These are phyloP conservation scores for Hyla sarda DNA, from an alignment of 2,113 vertebrate genomes.

Conservation along the genomic window DNA sequence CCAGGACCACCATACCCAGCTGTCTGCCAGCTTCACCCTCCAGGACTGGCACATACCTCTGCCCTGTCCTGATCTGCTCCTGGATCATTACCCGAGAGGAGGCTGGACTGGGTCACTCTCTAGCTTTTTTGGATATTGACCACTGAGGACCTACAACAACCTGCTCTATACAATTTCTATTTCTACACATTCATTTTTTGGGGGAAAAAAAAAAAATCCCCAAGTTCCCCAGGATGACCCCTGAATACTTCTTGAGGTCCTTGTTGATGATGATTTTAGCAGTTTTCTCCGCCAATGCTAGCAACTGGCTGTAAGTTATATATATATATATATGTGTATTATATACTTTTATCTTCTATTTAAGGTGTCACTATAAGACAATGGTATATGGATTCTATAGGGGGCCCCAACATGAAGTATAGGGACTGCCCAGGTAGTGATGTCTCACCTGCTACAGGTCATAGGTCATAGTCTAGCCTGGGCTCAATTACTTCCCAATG, in stretches of 20 bases:
- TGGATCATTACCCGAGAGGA: background rate
- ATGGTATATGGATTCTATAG: background rate
- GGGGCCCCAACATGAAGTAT: background rate
- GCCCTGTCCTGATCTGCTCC: background rate
- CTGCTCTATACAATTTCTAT: background rate
- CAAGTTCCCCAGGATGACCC: conserved; percentile 80
- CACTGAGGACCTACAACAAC: conserved; percentile 46
- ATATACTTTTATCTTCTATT: background rate
- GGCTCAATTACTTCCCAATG: too few relatives aligned
- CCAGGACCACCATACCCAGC: conserved; percentile 22
- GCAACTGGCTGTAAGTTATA: conserved; percentile 96
- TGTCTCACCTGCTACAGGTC: background rate
- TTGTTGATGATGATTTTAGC: conserved; percentile 93
- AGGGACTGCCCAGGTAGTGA: background rate
- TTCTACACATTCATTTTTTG: conserved; percentile 17
- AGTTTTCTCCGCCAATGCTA: conserved; percentile 92
- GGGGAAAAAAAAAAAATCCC: too few relatives aligned
- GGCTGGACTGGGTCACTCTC: background rate
- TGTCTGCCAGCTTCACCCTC: conserved; percentile 28
- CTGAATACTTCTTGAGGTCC: conserved; percentile 87
- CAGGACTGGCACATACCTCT: background rate
- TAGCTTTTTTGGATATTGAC: conserved; percentile 34
- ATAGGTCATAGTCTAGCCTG: background rate
- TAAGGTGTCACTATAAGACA: background rate
- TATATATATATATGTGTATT: background rate